These are phyloP conservation scores for Megalonaias nervosa DNA, from an alignment of 1,140 invertebrate species.

Conservation along the genomic window DNA sequence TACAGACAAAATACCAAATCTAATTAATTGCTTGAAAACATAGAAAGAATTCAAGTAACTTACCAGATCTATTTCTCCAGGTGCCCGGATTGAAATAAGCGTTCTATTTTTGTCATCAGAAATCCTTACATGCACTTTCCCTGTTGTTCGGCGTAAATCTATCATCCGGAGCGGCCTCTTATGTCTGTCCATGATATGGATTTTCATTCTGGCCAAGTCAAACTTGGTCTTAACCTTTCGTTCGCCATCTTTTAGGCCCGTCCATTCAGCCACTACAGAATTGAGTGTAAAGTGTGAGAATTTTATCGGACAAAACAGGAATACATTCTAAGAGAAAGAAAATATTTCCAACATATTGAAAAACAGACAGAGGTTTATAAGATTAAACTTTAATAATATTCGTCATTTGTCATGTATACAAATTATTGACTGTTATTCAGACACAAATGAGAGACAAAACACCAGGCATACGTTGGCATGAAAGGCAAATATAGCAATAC, in stretches of 20 bases:
- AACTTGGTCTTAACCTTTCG: constrained; percentile 48
- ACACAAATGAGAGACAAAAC: too few relatives aligned
- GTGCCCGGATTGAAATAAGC: constrained; percentile 45
- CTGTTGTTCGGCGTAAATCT: constrained; percentile 72
- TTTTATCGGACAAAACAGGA: too few relatives aligned
- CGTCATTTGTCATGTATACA: too few relatives aligned
- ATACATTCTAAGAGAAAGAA: too few relatives aligned
- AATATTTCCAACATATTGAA: too few relatives aligned
- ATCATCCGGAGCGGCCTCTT: constrained; percentile 68
- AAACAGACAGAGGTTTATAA: too few relatives aligned
- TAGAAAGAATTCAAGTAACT: not conserved
- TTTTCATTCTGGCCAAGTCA: constrained; percentile 33
- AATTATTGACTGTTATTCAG: too few relatives aligned
- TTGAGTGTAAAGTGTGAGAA: not conserved
- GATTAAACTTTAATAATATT: too few relatives aligned
- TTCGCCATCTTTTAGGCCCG: constrained; percentile 42
- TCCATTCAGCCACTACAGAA: constrained; percentile 48
- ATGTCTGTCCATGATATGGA: constrained; percentile 42
- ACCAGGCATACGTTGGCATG: too few relatives aligned
- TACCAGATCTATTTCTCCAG: constrained; percentile 45
- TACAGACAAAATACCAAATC: too few relatives aligned
- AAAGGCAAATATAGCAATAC: too few relatives aligned
- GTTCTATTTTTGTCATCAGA: constrained; percentile 19
- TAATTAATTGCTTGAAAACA: too few relatives aligned
- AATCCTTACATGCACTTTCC: constrained; percentile 22